Conservation (phyloP, 2,113 vertebrate species). For the Tupaia tana region DNA sequence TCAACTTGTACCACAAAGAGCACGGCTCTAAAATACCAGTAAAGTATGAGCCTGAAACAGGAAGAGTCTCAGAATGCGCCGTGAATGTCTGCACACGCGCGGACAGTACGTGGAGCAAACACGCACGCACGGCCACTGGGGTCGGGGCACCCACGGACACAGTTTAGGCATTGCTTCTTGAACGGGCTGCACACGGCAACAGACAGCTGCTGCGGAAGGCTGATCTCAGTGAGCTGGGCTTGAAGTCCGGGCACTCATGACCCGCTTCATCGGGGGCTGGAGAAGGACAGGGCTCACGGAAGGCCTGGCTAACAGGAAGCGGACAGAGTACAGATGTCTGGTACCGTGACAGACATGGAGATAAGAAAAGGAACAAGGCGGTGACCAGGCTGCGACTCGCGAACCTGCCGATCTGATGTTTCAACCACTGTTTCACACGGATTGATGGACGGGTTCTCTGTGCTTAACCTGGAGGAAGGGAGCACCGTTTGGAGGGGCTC, state of each 20-base stretch:
- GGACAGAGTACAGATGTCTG: fast-evolving
- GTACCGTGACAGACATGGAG: not conserved
- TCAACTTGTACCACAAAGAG: slow-evolving; percentile 29
- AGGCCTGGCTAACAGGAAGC: not conserved
- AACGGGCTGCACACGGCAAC: not conserved
- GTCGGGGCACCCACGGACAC: no score
- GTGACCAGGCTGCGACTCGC: not conserved
- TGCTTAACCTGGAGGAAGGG: not conserved
- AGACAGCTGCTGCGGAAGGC: not conserved
- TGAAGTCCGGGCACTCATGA: not conserved
- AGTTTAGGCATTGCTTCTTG: not conserved
- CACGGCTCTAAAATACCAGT: slow-evolving; percentile 3
- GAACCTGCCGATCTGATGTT: not conserved
- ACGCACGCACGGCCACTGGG: not conserved
- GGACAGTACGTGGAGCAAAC: fast-evolving
- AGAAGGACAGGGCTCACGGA: not conserved
- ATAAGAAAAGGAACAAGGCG: not conserved
- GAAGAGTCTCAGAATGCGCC: not conserved
- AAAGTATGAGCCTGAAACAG: not conserved
- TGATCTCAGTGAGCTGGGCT: not conserved
- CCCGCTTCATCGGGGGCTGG: not conserved
- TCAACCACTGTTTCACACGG: not conserved
- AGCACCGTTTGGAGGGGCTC: no score
- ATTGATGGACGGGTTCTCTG: not conserved
- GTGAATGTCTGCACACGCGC: not conserved